A percentile compares a stretch with the other conserved stretches of the same genome.
These are phyloP conservation scores for Coracias cyanogaster DNA, from an alignment of 2,797 vertebrate genomes.

Conservation along the genomic window DNA sequence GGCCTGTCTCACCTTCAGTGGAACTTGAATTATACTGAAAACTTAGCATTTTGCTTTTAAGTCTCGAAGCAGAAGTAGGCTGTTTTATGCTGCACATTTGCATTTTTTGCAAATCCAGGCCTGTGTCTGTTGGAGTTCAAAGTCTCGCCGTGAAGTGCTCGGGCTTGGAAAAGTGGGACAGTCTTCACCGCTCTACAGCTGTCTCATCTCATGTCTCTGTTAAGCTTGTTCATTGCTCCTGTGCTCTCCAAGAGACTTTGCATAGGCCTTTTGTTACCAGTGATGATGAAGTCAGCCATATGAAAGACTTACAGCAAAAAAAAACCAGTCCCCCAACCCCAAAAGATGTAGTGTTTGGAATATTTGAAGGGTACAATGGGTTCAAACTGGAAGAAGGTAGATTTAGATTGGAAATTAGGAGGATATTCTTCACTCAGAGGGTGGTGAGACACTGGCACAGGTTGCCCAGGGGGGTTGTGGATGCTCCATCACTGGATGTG, in stretches of 20 bases:
- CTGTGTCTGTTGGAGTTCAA: slow-evolving; percentile 14
- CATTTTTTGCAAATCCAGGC: slow-evolving; percentile 20
- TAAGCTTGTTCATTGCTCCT: not conserved
- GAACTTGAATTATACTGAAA: not conserved
- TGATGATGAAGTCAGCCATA: not conserved
- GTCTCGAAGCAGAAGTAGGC: not conserved
- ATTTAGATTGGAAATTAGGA: too few species aligned
- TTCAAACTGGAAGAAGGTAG: too few species aligned
- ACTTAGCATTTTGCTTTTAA: not conserved
- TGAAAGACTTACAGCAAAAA: not conserved
- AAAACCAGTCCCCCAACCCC: not conserved
- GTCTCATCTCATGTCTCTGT: not conserved
- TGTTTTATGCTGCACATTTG: not conserved
- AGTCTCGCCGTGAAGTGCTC: not conserved
- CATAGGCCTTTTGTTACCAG: not conserved
- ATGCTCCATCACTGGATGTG: too few species aligned
- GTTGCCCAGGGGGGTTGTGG: too few species aligned
- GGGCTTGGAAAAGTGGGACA: slow-evolving; percentile 24
- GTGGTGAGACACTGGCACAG: too few species aligned
- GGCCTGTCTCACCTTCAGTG: not conserved
- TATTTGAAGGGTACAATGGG: not conserved
- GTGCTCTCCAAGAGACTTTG: not conserved
- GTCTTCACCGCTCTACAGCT: not conserved
- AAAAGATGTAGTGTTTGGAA: not conserved
- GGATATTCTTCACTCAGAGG: too few species aligned